phyloP scores from a whole-genome alignment of 2,797 vertebrate species.

The Syngnathus acus region DNA sequence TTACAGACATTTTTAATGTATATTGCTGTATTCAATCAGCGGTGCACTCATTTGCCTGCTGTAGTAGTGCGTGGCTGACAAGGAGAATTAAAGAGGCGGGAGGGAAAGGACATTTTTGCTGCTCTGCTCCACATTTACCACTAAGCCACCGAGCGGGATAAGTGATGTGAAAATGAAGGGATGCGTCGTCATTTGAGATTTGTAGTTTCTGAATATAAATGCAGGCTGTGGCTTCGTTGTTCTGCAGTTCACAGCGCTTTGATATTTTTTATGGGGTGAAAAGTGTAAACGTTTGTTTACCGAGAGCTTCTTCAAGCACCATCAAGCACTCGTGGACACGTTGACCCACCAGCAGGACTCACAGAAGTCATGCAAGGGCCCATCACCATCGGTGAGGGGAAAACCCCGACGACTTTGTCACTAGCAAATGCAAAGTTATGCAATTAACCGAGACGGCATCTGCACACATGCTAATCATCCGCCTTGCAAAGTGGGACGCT shows the following conservation, averaged over 20 bases:
- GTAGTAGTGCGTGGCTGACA: conserved; percentile 2
- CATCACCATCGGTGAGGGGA: conserved; percentile 16
- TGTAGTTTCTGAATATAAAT: conserved; percentile 10
- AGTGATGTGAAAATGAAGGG: conserved; percentile 1
- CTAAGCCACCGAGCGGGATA: neutral
- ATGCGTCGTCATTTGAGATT: conserved; percentile 5
- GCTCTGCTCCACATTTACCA: conserved; percentile 5
- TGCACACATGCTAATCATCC: conserved; percentile 74
- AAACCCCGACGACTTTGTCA: conserved; percentile 32
- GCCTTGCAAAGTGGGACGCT: conserved; percentile 70
- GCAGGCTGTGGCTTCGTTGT: conserved; percentile 6
- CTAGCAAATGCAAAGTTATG: conserved; percentile 52
- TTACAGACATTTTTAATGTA: conserved; percentile 7
- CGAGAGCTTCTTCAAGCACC: neutral
- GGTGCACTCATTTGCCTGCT: neutral
- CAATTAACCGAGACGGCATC: conserved; percentile 64
- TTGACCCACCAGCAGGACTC: conserved; percentile 8
- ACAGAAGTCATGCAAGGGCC: conserved; percentile 20
- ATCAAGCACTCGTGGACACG: neutral
- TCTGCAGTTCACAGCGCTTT: neutral
- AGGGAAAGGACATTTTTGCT: conserved; percentile 1
- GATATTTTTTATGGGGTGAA: neutral
- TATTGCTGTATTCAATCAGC: neutral
- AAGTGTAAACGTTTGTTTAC: conserved; percentile 8
- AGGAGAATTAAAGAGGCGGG: neutral